Evolutionary conservation across 1,140 invertebrate genomes (phyloP), one percentile per base, ranked within the genome.

Genomic region (Aricia agestis): DNA sequence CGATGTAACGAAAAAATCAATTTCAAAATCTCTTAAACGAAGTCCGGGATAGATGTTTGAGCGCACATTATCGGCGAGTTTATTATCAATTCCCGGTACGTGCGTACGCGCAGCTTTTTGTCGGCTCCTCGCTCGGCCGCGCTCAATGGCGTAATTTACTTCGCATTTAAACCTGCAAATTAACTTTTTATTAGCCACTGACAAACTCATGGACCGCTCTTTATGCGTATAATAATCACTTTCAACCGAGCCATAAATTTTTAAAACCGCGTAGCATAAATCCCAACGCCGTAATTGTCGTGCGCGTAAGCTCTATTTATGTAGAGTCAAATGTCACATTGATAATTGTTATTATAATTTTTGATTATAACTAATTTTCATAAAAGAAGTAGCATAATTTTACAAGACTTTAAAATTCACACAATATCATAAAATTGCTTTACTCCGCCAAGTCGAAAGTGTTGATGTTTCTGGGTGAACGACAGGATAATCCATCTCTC

Each of bases 141-240:
- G 78, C 78, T 72, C 79, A 85, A 87, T 87, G 82, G 78, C 78
- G 78, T 78, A 82, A 82, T 81, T 80, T 76, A 77, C 72, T 75
- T 77, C 72, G 57, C 74, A 61, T 69, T 63, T 59, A 59, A 63
- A 63, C 67, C 69, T 72, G 67, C 10, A 72, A 31, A 68, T 52
- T 52, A 52, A 52, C 45, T 52, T 52, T 52, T 52, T 52, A 52
- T 13, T 52, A 15, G 45, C 45, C 45, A 52, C 45, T 52, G 45
- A 52, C 9, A 52, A 15, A 15, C 9, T 52, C 11, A 52, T 11
- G 11, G 10, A 52, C 11, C 9, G 45, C 45, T 52, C 45, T 52
- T 52, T 52, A 52, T 52, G 13, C 36, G 45, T 52, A 52, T 52
- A 52, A 52, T 52, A 52, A 52, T 52, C 45, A 52, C 45, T 52